A percentile compares a stretch with the other conserved stretches of the same genome.
phyloP scores from a whole-genome alignment of 2,888 invertebrate genomes.

The Catonia carolina region DNA sequence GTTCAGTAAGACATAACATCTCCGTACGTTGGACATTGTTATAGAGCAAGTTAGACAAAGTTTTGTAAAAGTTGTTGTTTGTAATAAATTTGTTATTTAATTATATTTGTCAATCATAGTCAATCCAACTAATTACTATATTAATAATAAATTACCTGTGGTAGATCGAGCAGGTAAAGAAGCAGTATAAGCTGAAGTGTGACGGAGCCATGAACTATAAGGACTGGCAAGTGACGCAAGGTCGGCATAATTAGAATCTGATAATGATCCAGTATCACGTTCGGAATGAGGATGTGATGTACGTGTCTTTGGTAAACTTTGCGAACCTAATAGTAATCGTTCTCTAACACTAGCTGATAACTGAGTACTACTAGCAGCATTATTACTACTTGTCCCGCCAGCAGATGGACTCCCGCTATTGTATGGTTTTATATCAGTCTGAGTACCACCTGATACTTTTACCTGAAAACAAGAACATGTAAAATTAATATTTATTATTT shows the following conservation, averaged over 20 bases:
- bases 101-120: no score
- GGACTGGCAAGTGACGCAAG: conserved; percentile 53
- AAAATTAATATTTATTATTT: no score
- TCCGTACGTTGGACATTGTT: no score
- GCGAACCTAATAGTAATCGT: conserved; percentile 74
- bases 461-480: conserved; percentile 41
- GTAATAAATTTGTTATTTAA: no score
- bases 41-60: no score
- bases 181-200: conserved; percentile 55
- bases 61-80: no score
- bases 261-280: conserved; percentile 58
- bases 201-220: conserved; percentile 63
- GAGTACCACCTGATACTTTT: conserved; percentile 85
- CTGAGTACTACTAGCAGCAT: conserved; percentile 67
- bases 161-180: conserved; percentile 38
- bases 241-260: conserved; percentile 73
- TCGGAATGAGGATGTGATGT: conserved; percentile 22
- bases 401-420: conserved; percentile 7
- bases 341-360: conserved; percentile 81
- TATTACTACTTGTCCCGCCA: neutral
- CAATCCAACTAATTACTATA: no score
- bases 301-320: conserved; percentile 64
- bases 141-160: conserved; percentile 34
- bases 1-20: no score
- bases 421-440: conserved; percentile 54